A percentile compares a stretch with the other conserved stretches of the same genome.
These are phyloP conservation scores for Aphrophora alni DNA, from an alignment of 2,888 invertebrate species.

Conservation along the genomic window DNA sequence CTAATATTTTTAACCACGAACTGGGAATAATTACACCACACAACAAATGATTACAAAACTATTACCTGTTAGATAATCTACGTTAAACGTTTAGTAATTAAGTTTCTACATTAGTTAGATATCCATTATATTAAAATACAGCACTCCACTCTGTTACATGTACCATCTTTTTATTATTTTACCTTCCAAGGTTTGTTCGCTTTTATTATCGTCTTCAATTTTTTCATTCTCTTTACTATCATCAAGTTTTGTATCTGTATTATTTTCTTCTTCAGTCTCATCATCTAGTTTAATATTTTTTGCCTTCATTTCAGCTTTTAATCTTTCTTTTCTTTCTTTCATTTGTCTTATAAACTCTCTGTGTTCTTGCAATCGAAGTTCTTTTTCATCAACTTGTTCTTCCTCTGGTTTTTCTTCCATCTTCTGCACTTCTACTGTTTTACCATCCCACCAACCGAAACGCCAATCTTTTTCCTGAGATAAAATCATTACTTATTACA, in stretches of 20 bases:
- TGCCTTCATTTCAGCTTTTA: conserved; percentile 34
- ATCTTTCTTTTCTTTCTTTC: conserved; percentile 40
- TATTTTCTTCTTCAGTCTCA: not conserved
- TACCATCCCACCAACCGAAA: conserved; percentile 53
- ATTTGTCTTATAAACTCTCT: conserved; percentile 26
- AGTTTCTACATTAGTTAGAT: not conserved
- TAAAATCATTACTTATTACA: too few species aligned
- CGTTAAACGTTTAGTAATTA: not conserved
- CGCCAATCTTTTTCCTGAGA: conserved; percentile 45
- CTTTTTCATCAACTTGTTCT: conserved; percentile 43
- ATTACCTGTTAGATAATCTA: not conserved
- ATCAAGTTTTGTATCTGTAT: not conserved
- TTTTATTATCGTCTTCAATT: not conserved
- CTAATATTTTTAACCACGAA: too few species aligned
- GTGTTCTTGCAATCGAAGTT: conserved; percentile 36
- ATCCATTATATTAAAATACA: not conserved
- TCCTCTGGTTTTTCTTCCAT: conserved; percentile 40
- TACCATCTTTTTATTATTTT: conserved; percentile 17
- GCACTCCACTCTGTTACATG: not conserved
- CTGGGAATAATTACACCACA: too few species aligned
- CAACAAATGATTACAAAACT: too few species aligned
- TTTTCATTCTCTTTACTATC: conserved; percentile 38
- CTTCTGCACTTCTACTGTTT: conserved; percentile 44
- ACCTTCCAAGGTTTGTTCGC: conserved; percentile 12
- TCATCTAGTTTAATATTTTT: conserved; percentile 31